phyloP scores from a whole-genome alignment of 2,888 invertebrate genomes.

The Drosophila mimetica region DNA sequence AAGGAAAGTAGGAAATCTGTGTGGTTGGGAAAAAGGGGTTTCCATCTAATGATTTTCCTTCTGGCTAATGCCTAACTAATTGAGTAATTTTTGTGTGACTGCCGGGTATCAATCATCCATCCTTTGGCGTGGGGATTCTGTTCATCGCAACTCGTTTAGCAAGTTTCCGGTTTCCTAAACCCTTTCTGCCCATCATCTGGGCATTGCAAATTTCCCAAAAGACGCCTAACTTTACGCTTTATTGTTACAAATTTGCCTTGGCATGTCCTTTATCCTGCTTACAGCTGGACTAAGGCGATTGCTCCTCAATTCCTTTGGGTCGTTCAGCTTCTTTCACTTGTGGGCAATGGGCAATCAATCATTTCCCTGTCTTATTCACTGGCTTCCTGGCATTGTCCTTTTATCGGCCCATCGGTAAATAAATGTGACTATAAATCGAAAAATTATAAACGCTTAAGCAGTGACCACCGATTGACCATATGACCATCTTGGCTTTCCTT shows the following conservation, averaged over 20 bases:
- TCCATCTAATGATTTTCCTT: conserved; percentile 51
- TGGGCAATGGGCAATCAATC: conserved; percentile 75
- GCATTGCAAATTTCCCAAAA: conserved; percentile 76
- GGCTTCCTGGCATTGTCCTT: conserved; percentile 44
- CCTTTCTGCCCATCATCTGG: conserved; percentile 31
- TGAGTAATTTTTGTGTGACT: conserved; percentile 75
- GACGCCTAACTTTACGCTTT: conserved; percentile 69
- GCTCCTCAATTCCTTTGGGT: conserved; percentile 64
- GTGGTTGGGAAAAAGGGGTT: conserved; percentile 20
- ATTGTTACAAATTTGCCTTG: conserved; percentile 75
- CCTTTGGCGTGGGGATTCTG: conserved; percentile 26
- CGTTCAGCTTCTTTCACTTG: conserved; percentile 58
- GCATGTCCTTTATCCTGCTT: conserved; percentile 55
- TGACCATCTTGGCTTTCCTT: conserved; percentile 30
- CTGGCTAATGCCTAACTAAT: conserved; percentile 72
- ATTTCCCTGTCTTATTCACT: conserved; percentile 71
- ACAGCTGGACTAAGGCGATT: conserved; percentile 43
- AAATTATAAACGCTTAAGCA: conserved; percentile 81
- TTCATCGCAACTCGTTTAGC: conserved; percentile 54
- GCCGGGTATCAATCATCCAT: conserved; percentile 65
- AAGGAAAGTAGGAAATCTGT: conserved; percentile 6
- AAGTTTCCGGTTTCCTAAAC: conserved; percentile 44
- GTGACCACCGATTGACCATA: conserved; percentile 59
- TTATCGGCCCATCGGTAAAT: conserved; percentile 56
- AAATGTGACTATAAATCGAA: conserved; percentile 83